Evolutionary conservation across 2,113 vertebrate genomes (phyloP), one percentile per base, ranked within the genome.

Genomic region (Urocolius indicus): DNA sequence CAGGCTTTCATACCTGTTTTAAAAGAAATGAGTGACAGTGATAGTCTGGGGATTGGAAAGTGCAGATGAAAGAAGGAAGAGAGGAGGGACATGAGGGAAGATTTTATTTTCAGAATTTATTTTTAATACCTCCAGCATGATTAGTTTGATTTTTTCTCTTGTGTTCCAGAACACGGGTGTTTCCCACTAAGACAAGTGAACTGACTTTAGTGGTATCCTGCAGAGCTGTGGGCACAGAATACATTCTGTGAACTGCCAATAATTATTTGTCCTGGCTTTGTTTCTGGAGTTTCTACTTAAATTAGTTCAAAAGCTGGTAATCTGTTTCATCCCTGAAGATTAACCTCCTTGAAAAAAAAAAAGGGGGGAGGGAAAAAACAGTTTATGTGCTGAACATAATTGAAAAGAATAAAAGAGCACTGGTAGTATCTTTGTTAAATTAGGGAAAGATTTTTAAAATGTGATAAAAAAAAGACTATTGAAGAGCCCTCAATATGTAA

Each of bases 201-300:
- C 97, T 95, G 96, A 96, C 96, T 98, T 97, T 94, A 97, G 96
- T 38, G 13, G 95, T 76, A 96, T 97, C 98, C 98, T 97, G 92
- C 97, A 91, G 97, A 95, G 98, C 95, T 48, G 93, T 95, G 97
- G 95, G 97, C 97, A 96, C 87, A 91, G 96, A 95, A 96, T 95
- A 92, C 96, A 94, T 98, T 97, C 98, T 97, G 95, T 32, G 69
- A 97, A 96, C 97, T 97, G 97, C 97, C 97, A 98, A 98, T 98
- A 98, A 97, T 98, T 98, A 98, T 98, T 98, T 98, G 97, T 98
- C 96, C 97, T 97, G 95, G 97, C 97, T 98, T 98, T 98, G 96
- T 98, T 98, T 98, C 98, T 97, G 81, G 96, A 96, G 96, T 95
- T 95, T 97, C 96, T 93, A 89, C 97, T 97, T 97, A 98, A 98